phyloP scores from a whole-genome alignment of 1,140 invertebrate species.

The Stegodyphus mimosarum region DNA sequence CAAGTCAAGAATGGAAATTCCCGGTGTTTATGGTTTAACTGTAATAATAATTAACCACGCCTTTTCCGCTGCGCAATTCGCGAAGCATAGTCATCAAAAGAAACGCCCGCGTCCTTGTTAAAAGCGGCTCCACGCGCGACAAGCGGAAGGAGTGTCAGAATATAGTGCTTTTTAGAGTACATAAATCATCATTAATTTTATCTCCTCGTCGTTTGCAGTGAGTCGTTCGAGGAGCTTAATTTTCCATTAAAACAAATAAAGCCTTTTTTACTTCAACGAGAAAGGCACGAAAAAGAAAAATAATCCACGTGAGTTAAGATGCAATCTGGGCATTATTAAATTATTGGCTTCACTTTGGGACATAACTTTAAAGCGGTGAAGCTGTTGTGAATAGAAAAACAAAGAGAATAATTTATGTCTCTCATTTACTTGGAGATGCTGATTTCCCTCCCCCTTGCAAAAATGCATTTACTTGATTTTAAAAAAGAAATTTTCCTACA shows the following conservation, averaged over 20 bases:
- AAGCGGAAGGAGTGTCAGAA: neutral
- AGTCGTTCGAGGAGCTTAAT: constrained; percentile 22
- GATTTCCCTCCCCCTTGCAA: too few species aligned
- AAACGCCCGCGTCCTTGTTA: constrained; percentile 4
- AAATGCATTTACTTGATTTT: too few species aligned
- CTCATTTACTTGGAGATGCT: too few species aligned
- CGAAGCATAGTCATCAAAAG: too few species aligned
- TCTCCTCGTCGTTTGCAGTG: neutral
- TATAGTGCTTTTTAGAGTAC: constrained; percentile 18
- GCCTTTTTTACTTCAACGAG: constrained; percentile 4
- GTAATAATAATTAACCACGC: neutral
- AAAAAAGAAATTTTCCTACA: too few species aligned
- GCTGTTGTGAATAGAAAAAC: too few species aligned
- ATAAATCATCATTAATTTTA: constrained; percentile 50
- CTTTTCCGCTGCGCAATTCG: neutral
- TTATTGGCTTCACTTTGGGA: constrained; percentile 2
- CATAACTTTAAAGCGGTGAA: neutral
- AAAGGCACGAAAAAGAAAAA: constrained; percentile 3
- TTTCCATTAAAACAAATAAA: constrained; percentile 42
- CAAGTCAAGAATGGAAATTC: neutral
- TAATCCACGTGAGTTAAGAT: constrained; percentile 23
- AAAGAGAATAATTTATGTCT: too few species aligned
- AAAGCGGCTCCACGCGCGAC: neutral
- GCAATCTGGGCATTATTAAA: constrained; percentile 20
- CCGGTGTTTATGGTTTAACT: constrained; percentile 5